Evolutionary conservation across 1,140 invertebrate genomes (phyloP).

Genomic region (Tyrophagus putrescentiae): DNA sequence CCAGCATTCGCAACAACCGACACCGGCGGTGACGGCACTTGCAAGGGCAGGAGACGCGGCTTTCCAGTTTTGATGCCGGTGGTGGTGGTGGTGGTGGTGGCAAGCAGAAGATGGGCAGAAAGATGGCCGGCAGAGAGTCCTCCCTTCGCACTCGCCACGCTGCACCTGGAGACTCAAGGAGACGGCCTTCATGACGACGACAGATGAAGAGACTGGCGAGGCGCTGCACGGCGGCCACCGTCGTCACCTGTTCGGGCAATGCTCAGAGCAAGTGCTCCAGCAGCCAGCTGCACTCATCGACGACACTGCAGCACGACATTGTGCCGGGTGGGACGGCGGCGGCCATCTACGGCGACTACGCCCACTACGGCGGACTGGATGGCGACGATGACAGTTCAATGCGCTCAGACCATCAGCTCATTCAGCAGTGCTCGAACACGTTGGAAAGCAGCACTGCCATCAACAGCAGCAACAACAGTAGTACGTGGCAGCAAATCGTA

Average conservation of each 20-base stretch:
- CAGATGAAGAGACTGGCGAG: not conserved
- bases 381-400: conserved; percentile 11
- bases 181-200: not conserved
- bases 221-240: not conserved
- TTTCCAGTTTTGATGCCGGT: not conserved
- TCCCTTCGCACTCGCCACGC: not conserved
- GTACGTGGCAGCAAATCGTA: too few species aligned
- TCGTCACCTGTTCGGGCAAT: too few species aligned
- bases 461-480: not conserved
- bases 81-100: not conserved
- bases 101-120: not conserved
- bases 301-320: too few species aligned
- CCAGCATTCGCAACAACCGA: not conserved
- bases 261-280: too few species aligned
- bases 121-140: too few species aligned
- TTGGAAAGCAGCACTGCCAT: too few species aligned
- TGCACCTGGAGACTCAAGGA: not conserved
- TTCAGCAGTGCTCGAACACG: too few species aligned
- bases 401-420: conserved; percentile 4
- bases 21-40: not conserved
- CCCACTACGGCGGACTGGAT: not conserved
- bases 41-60: not conserved
- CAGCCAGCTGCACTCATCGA: too few species aligned
- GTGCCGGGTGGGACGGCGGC: not conserved
- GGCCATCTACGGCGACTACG: not conserved